These are phyloP conservation scores for Apotomis turbidana DNA, from an alignment of 2,888 invertebrate species.

Conservation along the genomic window DNA sequence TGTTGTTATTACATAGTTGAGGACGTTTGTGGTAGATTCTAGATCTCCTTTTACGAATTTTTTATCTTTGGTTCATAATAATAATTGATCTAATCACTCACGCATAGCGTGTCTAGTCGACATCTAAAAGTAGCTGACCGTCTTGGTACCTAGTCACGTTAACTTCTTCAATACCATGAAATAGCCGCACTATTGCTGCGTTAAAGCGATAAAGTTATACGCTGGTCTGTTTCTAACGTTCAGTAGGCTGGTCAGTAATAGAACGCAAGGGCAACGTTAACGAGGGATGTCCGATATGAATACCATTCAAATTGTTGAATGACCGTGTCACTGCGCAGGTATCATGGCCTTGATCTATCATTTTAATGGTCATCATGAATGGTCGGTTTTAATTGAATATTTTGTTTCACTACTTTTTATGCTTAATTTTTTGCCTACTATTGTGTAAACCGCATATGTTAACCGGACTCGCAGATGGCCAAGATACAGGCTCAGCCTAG, in stretches of 20 bases:
- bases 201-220: background rate
- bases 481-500: too few species aligned
- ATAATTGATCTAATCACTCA: conserved; percentile 9
- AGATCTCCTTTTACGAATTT: background rate
- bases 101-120: conserved; percentile 1
- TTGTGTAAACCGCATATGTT: too few species aligned
- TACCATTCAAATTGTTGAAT: conserved; percentile 38
- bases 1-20: too few species aligned
- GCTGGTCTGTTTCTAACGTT: too few species aligned
- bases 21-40: background rate
- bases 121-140: background rate
- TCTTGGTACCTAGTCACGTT: conserved; percentile 1
- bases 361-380: background rate
- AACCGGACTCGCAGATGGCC: too few species aligned
- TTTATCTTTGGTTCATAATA: background rate
- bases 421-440: too few species aligned
- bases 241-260: conserved; percentile 11
- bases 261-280: conserved; percentile 52
- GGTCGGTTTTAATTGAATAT: background rate
- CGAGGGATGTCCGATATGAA: conserved; percentile 49
- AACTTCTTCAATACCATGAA: background rate
- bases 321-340: conserved; percentile 22
- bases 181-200: background rate
- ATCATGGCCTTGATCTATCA: conserved; percentile 14
- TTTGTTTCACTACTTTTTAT: too few species aligned